Evolutionary conservation across 2,888 invertebrate species (phyloP), one percentile per base, ranked within the genome.

Genomic region (Lamellibrachia columna): DNA sequence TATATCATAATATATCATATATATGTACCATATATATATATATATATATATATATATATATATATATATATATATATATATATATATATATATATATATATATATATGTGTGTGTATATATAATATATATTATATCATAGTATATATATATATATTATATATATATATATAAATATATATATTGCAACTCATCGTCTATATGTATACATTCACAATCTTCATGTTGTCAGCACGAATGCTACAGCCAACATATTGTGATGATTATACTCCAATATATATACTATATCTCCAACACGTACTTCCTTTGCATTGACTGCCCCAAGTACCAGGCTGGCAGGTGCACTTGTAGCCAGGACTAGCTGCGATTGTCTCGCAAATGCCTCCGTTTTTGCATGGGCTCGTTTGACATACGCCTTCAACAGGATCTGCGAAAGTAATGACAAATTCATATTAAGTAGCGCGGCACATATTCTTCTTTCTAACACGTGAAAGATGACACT

Each of bases 311-410:
- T 7, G 6, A 4, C 53, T 3, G 53, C 91, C 91, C 91, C 91
- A 91, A 4, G 91, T 91, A 6, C 91, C 91, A 11, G 91, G 91
- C 15, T n/a, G 53, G 53, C 91, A 91, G 40, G 53, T 91, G n/a
- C 91, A 91, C 11, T 1, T 91, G 55, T 91, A 91, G 53, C 6
- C 52, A 7, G 91, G 91, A 53, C 53, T 55, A n/a, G 55, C 53
- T 15, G 8, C 53, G 11, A 3, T 91, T 11, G 53, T 91, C 40
- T 22, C 55, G n/a, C 91, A 91, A 0, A n/a, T 1, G n/a, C 22
- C 91, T n/a, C 7, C 91, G 55, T 91, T 91, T 11, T 53, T 40
- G 55, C 91, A 91, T 22, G 91, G 91, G n/a, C 53, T 91, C 3
- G 91, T 91, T 11, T 53, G 22, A n/a, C 91, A 91, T 7, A 58